phyloP scores from a whole-genome alignment of 2,113 vertebrate species.

The Phalacrocorax aristotelis region DNA sequence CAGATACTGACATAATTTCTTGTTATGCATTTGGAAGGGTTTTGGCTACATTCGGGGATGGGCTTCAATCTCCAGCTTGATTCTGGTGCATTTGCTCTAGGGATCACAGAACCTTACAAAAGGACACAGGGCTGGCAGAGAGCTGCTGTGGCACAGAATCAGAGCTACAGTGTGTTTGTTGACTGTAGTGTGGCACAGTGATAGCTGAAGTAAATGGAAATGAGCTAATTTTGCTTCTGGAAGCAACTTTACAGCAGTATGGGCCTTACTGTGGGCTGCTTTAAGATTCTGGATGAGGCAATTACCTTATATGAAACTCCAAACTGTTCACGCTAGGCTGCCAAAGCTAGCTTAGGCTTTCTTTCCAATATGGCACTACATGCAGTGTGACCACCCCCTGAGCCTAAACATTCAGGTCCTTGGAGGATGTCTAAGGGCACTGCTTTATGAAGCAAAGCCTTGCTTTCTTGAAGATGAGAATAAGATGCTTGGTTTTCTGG shows the following conservation, averaged over 20 bases:
- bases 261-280: background rate
- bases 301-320: background rate
- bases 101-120: background rate
- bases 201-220: background rate
- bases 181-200: background rate
- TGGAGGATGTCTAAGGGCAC: background rate
- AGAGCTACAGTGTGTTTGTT: background rate
- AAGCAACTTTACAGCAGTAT: background rate
- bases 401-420: background rate
- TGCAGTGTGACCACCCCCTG: accelerated
- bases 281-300: background rate
- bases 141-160: background rate
- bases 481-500: background rate
- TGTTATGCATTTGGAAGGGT: background rate
- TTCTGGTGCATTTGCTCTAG: background rate
- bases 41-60: background rate
- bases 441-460: background rate
- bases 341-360: background rate
- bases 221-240: background rate
- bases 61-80: background rate
- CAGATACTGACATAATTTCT: background rate
- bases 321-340: background rate
- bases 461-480: background rate
- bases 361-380: background rate
- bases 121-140: background rate